Evolutionary conservation across 2,797 vertebrate genomes (phyloP).

Genomic region (Telmatherina bonti): DNA sequence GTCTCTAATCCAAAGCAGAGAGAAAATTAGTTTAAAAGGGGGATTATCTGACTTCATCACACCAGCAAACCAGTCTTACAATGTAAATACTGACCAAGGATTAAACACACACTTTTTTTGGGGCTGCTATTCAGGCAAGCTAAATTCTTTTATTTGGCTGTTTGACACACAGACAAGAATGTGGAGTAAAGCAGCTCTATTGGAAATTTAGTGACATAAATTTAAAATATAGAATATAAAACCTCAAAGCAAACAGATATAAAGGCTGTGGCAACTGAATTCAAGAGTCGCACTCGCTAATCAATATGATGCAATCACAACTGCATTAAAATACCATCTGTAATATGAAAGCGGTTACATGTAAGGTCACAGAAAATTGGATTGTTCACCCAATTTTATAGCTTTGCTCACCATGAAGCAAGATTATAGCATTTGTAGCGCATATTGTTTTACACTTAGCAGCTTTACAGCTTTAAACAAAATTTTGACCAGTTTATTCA

Average conservation of each 20-base stretch:
- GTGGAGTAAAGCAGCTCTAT: background rate
- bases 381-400: background rate
- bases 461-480: background rate
- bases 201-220: background rate
- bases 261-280: background rate
- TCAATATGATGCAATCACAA: background rate
- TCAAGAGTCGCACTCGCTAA: background rate
- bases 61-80: background rate
- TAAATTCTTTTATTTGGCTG: background rate
- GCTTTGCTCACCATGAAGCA: background rate
- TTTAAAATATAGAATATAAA: background rate
- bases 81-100: background rate
- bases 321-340: background rate
- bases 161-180: background rate
- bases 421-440: background rate
- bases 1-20: constrained; percentile 46
- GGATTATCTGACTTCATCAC: constrained; percentile 47
- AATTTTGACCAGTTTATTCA: background rate
- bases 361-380: too few species aligned
- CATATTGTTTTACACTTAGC: background rate
- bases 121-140: background rate
- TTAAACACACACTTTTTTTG: background rate
- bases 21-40: constrained; percentile 40
- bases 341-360: background rate
- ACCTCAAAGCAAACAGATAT: background rate